Percentiles rank a stretch among this genome's conserved stretches.
phyloP scores from a whole-genome alignment of 2,888 invertebrate species.

The Drosophila kuntzei region DNA sequence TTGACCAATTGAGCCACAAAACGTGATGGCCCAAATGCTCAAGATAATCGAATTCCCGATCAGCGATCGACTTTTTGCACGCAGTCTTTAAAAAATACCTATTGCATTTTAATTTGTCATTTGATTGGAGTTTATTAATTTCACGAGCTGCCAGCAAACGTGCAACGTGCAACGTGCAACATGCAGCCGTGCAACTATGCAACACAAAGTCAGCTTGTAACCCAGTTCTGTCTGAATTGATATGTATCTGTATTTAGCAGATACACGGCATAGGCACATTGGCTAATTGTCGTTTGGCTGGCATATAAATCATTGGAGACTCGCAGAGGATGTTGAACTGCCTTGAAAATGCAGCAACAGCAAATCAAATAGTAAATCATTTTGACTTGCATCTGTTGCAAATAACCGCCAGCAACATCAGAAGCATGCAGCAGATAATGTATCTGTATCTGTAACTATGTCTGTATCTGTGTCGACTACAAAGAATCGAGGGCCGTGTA shows the following conservation, averaged over 20 bases:
- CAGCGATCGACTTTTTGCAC: conserved; percentile 34
- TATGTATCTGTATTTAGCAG: conserved; percentile 65
- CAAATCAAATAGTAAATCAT: conserved; percentile 72
- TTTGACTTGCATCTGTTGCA: conserved; percentile 71
- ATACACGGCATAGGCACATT: conserved; percentile 57
- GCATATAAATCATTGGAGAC: conserved; percentile 71
- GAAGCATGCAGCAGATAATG: conserved; percentile 35
- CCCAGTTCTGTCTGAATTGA: conserved; percentile 73
- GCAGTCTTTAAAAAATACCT: conserved; percentile 36
- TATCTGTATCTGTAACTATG: conserved; percentile 39
- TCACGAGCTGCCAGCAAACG: conserved; percentile 49
- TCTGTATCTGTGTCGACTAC: conserved; percentile 37
- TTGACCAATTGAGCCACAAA: conserved; percentile 45
- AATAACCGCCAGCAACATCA: conserved; percentile 53
- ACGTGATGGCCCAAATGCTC: conserved; percentile 72
- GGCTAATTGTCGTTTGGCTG: conserved; percentile 72
- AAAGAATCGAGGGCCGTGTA: conserved; percentile 72
- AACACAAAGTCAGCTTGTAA: conserved; percentile 40
- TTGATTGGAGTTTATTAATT: conserved; percentile 60
- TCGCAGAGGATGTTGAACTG: conserved; percentile 70
- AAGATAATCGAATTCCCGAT: conserved; percentile 30
- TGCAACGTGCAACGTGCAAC: conserved; percentile 34
- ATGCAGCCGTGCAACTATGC: conserved; percentile 27
- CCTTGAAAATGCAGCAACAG: conserved; percentile 57
- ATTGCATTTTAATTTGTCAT: conserved; percentile 31